phyloP scores from a whole-genome alignment of 2,113 vertebrate species.

The Epinephelus fuscoguttatus region DNA sequence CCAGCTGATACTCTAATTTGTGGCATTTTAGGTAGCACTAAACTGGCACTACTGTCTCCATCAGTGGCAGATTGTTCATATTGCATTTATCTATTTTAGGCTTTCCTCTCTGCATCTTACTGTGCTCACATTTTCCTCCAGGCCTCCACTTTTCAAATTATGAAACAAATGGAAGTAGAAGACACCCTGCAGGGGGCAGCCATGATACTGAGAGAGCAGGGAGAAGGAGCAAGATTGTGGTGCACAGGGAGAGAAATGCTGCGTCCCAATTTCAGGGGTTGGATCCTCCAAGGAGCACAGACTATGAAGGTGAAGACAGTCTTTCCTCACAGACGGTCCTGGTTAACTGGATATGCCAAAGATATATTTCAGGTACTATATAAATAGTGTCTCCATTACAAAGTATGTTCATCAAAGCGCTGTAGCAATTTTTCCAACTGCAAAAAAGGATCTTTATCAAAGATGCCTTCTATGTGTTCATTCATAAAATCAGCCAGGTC shows the following conservation, averaged over 20 bases:
- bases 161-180: slow-evolving; percentile 30
- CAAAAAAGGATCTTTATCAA: not conserved
- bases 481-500: not conserved
- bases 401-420: not conserved
- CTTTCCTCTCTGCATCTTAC: not conserved
- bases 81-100: not conserved
- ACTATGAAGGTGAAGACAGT: not conserved
- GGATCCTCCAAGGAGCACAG: not conserved
- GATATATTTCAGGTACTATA: not conserved
- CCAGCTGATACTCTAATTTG: not conserved
- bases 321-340: not conserved
- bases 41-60: not conserved
- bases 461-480: not conserved
- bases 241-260: slow-evolving; percentile 3
- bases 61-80: not conserved
- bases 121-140: slow-evolving; percentile 15
- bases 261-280: slow-evolving; percentile 8
- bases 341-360: not conserved
- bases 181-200: slow-evolving; percentile 65
- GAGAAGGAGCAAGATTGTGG: not conserved
- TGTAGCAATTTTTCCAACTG: not conserved
- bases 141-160: slow-evolving; percentile 5
- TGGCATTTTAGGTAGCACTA: not conserved
- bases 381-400: not conserved
- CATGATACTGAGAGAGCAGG: slow-evolving; percentile 4